Conservation (phyloP, 2,888 invertebrate species). For the Bombylius major region DNA sequence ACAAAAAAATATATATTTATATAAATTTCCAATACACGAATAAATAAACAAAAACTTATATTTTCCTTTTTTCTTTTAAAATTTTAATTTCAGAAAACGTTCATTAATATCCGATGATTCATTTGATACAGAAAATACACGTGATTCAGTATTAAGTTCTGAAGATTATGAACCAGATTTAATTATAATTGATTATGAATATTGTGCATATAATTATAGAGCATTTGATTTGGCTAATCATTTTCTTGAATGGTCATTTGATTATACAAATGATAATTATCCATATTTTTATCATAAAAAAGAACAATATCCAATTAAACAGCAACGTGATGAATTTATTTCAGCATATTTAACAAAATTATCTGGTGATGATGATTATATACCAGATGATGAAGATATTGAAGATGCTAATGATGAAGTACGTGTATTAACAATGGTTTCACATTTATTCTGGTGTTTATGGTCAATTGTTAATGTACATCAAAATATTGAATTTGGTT, state of each 20-base stretch:
- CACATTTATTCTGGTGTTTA: constrained; percentile 87
- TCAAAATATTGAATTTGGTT: constrained; percentile 84
- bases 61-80: too few species aligned
- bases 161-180: constrained; percentile 41
- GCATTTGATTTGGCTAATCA: constrained; percentile 93
- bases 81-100: constrained; percentile 14
- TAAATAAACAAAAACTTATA: too few species aligned
- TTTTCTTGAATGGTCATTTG: constrained; percentile 84
- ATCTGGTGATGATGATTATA: constrained; percentile 22
- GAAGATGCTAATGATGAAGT: constrained; percentile 61
- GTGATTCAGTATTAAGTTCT: constrained; percentile 27
- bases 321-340: constrained; percentile 43
- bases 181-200: constrained; percentile 85
- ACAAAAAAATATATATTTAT: too few species aligned
- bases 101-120: constrained; percentile 11
- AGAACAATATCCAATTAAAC: constrained; percentile 58
- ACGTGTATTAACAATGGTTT: constrained; percentile 68
- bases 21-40: too few species aligned
- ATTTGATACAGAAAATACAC: constrained; percentile 26
- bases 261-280: constrained; percentile 64
- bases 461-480: constrained; percentile 86
- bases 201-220: constrained; percentile 87
- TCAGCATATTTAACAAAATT: constrained; percentile 28
- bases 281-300: constrained; percentile 63
- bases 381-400: constrained; percentile 42